phyloP scores from a whole-genome alignment of 2,797 vertebrate species.

The Eulemur coronatus region DNA sequence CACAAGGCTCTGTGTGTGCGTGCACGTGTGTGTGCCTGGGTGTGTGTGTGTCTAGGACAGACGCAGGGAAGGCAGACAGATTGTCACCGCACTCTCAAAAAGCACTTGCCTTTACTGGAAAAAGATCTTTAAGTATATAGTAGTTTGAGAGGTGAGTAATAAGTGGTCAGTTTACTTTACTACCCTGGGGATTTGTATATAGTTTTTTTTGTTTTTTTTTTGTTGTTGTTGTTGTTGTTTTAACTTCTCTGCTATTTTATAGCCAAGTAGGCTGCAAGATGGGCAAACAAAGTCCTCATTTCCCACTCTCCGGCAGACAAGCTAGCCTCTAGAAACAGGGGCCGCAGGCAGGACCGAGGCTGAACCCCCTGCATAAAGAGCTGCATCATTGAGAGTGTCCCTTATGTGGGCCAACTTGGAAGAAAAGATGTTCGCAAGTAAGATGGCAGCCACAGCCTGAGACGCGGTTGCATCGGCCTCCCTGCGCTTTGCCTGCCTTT shows the following conservation, averaged over 20 bases:
- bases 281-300: background rate
- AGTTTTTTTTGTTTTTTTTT: background rate
- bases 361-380: background rate
- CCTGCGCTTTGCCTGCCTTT: background rate
- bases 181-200: background rate
- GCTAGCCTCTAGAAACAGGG: background rate
- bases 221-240: background rate
- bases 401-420: background rate
- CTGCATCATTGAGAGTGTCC: background rate
- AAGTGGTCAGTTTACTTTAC: background rate
- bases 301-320: background rate
- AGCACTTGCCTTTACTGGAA: background rate
- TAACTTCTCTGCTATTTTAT: background rate
- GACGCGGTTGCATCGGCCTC: rapidly evolving
- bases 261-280: background rate
- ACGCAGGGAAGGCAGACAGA: background rate
- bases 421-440: background rate
- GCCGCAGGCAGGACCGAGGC: background rate
- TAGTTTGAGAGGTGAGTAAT: background rate
- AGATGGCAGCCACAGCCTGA: background rate
- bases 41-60: background rate
- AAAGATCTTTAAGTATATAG: background rate
- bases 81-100: background rate
- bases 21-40: background rate
- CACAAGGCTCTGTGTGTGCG: background rate